These are phyloP conservation scores for Pongo pygmaeus DNA, from an alignment of 2,113 vertebrate species.

Conservation along the genomic window DNA sequence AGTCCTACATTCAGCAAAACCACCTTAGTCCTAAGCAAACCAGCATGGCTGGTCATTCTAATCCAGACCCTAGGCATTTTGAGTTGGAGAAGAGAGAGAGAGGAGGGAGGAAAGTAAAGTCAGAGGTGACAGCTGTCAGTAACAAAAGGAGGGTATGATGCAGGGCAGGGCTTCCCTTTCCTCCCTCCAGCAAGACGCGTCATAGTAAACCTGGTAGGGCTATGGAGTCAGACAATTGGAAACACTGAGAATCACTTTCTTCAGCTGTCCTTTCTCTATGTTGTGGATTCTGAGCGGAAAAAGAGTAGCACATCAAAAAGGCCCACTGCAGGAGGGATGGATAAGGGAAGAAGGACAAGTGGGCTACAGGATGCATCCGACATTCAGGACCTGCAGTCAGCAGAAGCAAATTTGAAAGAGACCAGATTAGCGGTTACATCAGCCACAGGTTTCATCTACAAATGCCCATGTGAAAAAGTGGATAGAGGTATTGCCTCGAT, in stretches of 20 bases:
- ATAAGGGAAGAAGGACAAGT: no score
- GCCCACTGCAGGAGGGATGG: neutral
- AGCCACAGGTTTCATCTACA: neutral
- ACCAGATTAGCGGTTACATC: no score
- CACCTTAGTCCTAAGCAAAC: neutral
- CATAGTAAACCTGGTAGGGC: accelerated
- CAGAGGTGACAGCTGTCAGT: neutral
- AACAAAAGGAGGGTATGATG: no score
- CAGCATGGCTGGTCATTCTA: neutral
- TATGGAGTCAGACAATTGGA: neutral
- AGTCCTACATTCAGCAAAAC: neutral
- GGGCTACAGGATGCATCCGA: neutral
- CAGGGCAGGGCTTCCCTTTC: neutral
- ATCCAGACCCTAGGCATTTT: neutral
- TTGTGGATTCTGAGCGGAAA: neutral
- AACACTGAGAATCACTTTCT: neutral
- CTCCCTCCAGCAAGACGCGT: neutral
- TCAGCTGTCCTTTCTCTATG: neutral
- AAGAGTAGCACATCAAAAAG: neutral
- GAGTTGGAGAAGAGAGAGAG: neutral
- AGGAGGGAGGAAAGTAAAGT: neutral
- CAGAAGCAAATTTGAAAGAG: neutral
- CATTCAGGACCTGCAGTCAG: neutral
- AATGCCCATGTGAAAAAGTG: neutral
- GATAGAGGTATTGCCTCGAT: accelerated